These are phyloP conservation scores for Pseudorectes ferrugineus DNA, from an alignment of 2,113 vertebrate genomes.

Conservation along the genomic window DNA sequence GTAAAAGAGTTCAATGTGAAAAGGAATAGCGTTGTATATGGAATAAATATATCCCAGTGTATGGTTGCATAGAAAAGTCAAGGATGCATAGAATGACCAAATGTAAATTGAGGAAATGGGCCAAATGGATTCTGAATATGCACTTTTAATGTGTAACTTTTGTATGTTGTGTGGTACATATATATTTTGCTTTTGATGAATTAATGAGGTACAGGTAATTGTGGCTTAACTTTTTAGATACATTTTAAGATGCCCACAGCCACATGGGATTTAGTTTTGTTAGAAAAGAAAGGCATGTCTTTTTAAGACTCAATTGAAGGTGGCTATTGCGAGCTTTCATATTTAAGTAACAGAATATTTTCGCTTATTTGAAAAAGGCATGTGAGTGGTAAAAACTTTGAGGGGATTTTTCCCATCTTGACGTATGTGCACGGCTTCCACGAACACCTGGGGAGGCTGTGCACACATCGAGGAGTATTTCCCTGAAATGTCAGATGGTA, in stretches of 20 bases:
- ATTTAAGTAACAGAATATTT: conserved; percentile 63
- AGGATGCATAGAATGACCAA: conserved; percentile 74
- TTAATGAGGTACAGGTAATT: conserved; percentile 75
- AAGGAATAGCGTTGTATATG: conserved; percentile 2
- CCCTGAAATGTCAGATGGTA: conserved; percentile 55
- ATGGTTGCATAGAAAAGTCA: conserved; percentile 35
- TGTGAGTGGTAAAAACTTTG: conserved; percentile 30
- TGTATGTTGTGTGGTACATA: conserved; percentile 80
- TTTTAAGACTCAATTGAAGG: conserved; percentile 59
- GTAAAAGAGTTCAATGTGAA: conserved; percentile 53
- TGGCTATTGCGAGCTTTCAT: conserved; percentile 63
- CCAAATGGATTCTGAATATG: conserved; percentile 78
- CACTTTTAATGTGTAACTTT: conserved; percentile 81
- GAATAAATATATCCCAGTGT: conserved; percentile 6
- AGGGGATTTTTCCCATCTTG: conserved; percentile 43
- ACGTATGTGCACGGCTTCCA: background rate
- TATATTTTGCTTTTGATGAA: conserved; percentile 78
- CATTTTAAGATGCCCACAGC: conserved; percentile 67
- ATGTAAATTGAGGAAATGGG: conserved; percentile 77
- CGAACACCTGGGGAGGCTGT: background rate
- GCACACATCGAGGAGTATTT: conserved; percentile 19
- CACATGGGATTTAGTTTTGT: conserved; percentile 74
- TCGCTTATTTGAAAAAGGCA: conserved; percentile 50
- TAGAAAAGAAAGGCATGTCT: conserved; percentile 62
- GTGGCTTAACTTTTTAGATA: conserved; percentile 76